Evolutionary conservation across 2,888 invertebrate genomes (phyloP), one percentile per base, ranked within the genome.

Genomic region (Microchrysa polita): DNA sequence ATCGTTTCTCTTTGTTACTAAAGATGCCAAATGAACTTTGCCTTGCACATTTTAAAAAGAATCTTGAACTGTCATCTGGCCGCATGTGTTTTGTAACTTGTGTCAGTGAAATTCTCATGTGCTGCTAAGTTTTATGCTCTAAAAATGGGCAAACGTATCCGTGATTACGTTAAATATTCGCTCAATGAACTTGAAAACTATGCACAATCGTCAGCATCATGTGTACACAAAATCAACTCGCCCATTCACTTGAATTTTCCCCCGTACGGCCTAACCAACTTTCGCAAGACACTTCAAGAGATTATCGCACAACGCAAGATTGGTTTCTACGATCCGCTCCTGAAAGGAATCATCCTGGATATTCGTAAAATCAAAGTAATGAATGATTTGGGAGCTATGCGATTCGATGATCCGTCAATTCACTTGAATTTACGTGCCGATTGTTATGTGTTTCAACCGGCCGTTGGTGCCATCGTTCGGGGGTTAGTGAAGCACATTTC

Each of bases 371-470:
- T 90, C 2, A 89, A 88, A 80, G 79, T 91, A 1, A 74, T 88
- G 4, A 85, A 85, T 0, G 78, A 83, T 1, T 76, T 83, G 1
- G 90, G 88, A 4, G 81, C 81, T 1, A 83, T 89, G 57, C 82
- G 88, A 9, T 82, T 86, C 55, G 90, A 90, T 76, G 86, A 87
- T 74, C 86, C 87, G 34, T 87, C 83, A 53, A 83, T 90, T 76
- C 90, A 91, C 79, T 77, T 90, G 40, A 85, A 89, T 77, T 83
- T 91, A 2, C 83, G 87, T 78, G 89, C 88, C 0, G 88, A 90
- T 78, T 91, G 89, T 80, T 90, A 88, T 79, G 80, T 91, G 18
- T 91, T 92, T 78, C 86, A 86, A 74, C 91, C 91, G 1, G 79
- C 83, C 76, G 80, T 88, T 52, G 90, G 88, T 0, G 86, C 86